Conservation (phyloP, 2,797 vertebrate genomes). For the Ammospiza maritima region DNA sequence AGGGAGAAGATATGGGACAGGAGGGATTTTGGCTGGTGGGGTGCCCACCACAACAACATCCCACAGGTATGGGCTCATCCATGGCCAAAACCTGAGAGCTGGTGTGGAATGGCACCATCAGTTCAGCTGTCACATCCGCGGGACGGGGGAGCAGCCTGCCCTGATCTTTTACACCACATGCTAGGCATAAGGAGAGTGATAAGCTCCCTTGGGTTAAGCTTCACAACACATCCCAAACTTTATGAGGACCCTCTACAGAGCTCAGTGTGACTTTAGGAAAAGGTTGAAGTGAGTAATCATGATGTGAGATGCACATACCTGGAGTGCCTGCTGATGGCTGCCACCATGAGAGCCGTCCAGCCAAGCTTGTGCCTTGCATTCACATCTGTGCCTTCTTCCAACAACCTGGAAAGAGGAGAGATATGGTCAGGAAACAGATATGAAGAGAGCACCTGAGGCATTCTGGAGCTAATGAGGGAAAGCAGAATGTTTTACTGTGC, state of each 20-base stretch:
- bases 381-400: conserved; percentile 85
- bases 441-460: background rate
- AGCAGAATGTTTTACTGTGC: background rate
- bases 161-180: background rate
- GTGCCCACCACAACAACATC: fast-evolving
- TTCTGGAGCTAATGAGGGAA: background rate
- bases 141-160: background rate
- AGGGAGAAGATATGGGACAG: fast-evolving
- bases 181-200: background rate
- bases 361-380: conserved; percentile 90
- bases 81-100: background rate
- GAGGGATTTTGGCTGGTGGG: background rate
- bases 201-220: background rate
- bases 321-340: conserved; percentile 89
- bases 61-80: background rate
- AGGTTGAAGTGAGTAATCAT: fast-evolving
- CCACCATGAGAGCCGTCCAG: conserved; percentile 96
- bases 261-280: background rate
- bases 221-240: background rate
- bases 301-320: conserved; percentile 74
- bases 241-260: background rate
- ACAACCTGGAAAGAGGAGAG: conserved; percentile 77
- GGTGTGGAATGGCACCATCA: background rate
- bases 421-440: fast-evolving
- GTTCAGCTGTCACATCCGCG: fast-evolving